Evolutionary conservation across 1,140 invertebrate species (phyloP).

Genomic region (Polyergus mexicanus): DNA sequence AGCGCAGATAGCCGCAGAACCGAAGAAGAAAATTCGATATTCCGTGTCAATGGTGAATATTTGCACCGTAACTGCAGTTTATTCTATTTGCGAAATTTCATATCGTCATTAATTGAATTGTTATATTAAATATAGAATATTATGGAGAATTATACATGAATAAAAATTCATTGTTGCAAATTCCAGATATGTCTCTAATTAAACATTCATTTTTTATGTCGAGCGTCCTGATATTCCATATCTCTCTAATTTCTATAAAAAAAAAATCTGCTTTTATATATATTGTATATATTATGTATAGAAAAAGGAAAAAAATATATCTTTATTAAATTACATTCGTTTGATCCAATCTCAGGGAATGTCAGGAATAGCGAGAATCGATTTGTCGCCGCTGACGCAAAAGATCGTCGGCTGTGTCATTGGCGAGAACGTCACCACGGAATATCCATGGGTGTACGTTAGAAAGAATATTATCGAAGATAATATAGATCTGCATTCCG

Average conservation of each 20-base stretch:
- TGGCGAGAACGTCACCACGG: slow-evolving; percentile 89
- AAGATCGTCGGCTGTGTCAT: slow-evolving; percentile 86
- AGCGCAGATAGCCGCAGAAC: slow-evolving; percentile 23
- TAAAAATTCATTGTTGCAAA: not conserved
- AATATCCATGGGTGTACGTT: slow-evolving; percentile 91
- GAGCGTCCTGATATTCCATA: not conserved
- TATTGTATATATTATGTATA: too few relatives aligned
- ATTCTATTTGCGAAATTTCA: slow-evolving; percentile 13
- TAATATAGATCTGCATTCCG: slow-evolving; percentile 85
- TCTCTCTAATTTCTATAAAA: not conserved
- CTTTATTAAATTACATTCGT: not conserved
- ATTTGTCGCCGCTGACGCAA: slow-evolving; percentile 84
- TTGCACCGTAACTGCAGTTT: not conserved
- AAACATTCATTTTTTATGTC: not conserved
- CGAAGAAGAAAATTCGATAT: slow-evolving; percentile 67
- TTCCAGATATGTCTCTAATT: slow-evolving; percentile 5
- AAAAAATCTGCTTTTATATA: not conserved
- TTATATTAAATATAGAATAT: not conserved
- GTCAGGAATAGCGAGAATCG: slow-evolving; percentile 78
- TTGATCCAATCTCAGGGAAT: slow-evolving; percentile 67
- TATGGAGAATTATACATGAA: slow-evolving; percentile 1
- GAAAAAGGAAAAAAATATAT: not conserved
- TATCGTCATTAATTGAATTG: slow-evolving; percentile 5
- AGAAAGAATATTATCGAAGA: slow-evolving; percentile 89
- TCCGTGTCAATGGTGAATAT: slow-evolving; percentile 70